These are phyloP conservation scores for Hirtodrosophila confusa DNA, from an alignment of 2,888 invertebrate species.

Conservation along the genomic window DNA sequence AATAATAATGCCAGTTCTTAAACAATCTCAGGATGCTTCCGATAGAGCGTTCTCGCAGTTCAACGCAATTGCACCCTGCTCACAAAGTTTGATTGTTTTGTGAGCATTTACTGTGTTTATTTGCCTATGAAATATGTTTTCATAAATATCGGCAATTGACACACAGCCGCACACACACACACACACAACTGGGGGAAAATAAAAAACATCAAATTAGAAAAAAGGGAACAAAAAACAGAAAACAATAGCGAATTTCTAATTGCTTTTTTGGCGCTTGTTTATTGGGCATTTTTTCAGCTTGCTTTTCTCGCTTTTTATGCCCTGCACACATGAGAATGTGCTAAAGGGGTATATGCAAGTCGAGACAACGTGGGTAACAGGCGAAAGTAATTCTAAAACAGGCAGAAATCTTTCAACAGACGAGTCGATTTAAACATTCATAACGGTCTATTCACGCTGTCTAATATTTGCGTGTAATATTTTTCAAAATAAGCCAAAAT, in stretches of 20 bases:
- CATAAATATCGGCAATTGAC: conserved; percentile 50
- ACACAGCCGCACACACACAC: conserved; percentile 5
- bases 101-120: conserved; percentile 37
- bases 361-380: too few relatives aligned
- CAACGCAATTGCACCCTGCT: background rate
- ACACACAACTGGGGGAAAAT: conserved; percentile 11
- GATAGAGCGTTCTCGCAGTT: too few relatives aligned
- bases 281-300: conserved; percentile 20
- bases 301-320: conserved; percentile 20
- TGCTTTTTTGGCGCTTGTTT: conserved; percentile 47
- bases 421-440: too few relatives aligned
- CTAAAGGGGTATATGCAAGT: too few relatives aligned
- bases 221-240: conserved; percentile 21
- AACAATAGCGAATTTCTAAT: conserved; percentile 50
- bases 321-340: background rate
- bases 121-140: conserved; percentile 45
- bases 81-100: conserved; percentile 35
- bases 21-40: too few relatives aligned
- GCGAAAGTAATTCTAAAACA: too few relatives aligned
- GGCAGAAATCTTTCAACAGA: too few relatives aligned
- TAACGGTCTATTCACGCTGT: too few relatives aligned
- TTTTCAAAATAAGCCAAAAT: too few relatives aligned
- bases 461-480: too few relatives aligned
- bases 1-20: background rate
- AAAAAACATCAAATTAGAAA: conserved; percentile 5